Conservation (phyloP, 1,140 invertebrate species). For the Drosophila ohnishii region DNA sequence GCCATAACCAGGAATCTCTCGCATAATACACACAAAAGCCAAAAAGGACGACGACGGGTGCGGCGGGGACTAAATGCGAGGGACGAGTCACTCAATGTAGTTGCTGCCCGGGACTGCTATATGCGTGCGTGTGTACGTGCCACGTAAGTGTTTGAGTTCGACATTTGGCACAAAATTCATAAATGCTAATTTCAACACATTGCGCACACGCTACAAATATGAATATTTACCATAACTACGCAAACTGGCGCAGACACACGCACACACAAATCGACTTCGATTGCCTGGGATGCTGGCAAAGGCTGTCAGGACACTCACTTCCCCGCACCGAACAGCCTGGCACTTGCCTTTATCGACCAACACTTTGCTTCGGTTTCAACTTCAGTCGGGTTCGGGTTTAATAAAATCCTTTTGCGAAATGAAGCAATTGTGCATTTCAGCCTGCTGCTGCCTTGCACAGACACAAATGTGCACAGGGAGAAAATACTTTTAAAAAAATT, state of each 20-base stretch:
- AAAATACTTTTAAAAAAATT: background rate
- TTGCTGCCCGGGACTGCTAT: conserved; percentile 28
- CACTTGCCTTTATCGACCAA: conserved; percentile 62
- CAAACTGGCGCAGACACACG: conserved; percentile 56
- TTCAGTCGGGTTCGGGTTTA: conserved; percentile 65
- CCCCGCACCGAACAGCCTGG: conserved; percentile 30
- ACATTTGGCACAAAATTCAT: conserved; percentile 80
- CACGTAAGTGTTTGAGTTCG: conserved; percentile 53
- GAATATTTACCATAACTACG: conserved; percentile 81
- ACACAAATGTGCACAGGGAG: conserved; percentile 23
- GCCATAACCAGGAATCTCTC: conserved; percentile 79
- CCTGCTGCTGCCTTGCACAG: conserved; percentile 57
- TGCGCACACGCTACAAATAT: conserved; percentile 81
- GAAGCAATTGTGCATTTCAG: conserved; percentile 77
- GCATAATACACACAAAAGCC: conserved; percentile 63
- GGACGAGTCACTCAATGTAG: conserved; percentile 55
- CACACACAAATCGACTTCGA: conserved; percentile 59
- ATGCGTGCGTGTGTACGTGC: conserved; percentile 37
- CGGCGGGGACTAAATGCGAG: conserved; percentile 41
- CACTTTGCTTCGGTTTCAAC: conserved; percentile 57
- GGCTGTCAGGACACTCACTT: conserved; percentile 12
- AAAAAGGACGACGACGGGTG: conserved; percentile 2
- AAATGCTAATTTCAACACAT: conserved; percentile 82
- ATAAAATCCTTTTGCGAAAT: conserved; percentile 79
- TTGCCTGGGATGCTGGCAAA: conserved; percentile 37